phyloP scores from a whole-genome alignment of 2,113 vertebrate genomes.

The Progne subis region DNA sequence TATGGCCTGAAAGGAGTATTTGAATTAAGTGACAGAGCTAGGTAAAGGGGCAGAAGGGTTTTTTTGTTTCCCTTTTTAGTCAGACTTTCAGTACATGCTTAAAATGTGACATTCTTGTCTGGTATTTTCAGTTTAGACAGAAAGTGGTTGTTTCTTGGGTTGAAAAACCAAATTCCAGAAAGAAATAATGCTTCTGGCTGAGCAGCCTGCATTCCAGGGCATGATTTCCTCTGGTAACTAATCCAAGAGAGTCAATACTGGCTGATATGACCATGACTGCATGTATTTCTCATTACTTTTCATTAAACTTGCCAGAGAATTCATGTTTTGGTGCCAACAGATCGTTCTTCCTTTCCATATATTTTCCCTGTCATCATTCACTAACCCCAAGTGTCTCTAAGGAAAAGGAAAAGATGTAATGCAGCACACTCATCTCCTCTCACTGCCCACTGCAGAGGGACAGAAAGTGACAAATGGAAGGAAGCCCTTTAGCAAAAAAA shows the following conservation, averaged over 20 bases:
- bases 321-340: not conserved
- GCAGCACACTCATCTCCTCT: not conserved
- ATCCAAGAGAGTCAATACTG: constrained; percentile 32
- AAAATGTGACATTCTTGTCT: constrained; percentile 31
- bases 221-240: constrained; percentile 42
- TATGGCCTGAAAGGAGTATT: not conserved
- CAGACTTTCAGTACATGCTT: not conserved
- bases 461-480: not conserved
- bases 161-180: constrained; percentile 44
- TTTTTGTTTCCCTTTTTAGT: constrained; percentile 17
- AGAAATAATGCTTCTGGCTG: constrained; percentile 53
- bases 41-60: not conserved
- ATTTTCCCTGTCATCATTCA: constrained; percentile 26
- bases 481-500: not conserved
- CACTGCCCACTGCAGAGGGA: not conserved
- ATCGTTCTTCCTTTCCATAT: constrained; percentile 25
- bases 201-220: constrained; percentile 43
- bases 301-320: constrained; percentile 37
- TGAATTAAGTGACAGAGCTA: not conserved
- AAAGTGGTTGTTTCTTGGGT: constrained; percentile 13
- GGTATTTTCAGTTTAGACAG: constrained; percentile 37
- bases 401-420: not conserved
- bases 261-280: not conserved
- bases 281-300: constrained; percentile 61
- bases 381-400: not conserved